These are phyloP conservation scores for Panopea generosa DNA, from an alignment of 2,888 invertebrate genomes.

Conservation along the genomic window DNA sequence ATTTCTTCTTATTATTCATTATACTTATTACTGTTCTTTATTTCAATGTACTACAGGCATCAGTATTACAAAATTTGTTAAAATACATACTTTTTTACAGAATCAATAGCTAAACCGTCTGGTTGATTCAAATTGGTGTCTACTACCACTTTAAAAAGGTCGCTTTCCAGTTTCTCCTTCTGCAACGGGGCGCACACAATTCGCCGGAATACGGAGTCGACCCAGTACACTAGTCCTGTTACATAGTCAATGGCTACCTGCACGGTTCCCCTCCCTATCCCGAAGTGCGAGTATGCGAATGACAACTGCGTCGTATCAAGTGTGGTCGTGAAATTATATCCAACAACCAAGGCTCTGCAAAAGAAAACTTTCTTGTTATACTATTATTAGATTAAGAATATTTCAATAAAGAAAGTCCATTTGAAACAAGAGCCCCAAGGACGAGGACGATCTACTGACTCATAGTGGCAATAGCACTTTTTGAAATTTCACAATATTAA, in stretches of 20 bases:
- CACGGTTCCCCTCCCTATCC: conserved; percentile 20
- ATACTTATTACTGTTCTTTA: too few species aligned
- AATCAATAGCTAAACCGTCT: conserved; percentile 40
- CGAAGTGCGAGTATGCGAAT: conserved; percentile 14
- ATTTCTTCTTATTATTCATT: too few species aligned
- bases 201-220: conserved; percentile 16
- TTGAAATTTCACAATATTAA: too few species aligned
- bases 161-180: conserved; percentile 6
- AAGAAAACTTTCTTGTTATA: too few species aligned
- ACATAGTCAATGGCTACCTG: conserved; percentile 48
- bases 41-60: too few species aligned
- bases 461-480: too few species aligned
- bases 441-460: too few species aligned
- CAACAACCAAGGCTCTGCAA: conserved; percentile 13
- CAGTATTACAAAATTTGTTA: too few species aligned
- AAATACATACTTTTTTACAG: conserved; percentile 35
- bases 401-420: too few species aligned
- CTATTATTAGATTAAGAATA: too few species aligned
- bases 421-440: too few species aligned
- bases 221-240: conserved; percentile 37
- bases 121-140: conserved; percentile 24
- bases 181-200: conserved; percentile 31
- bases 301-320: conserved; percentile 4
- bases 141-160: conserved; percentile 27
- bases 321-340: conserved; percentile 12